A percentile compares a stretch with the other conserved stretches of the same genome.
These are phyloP conservation scores for Pseudomyrmex gracilis DNA, from an alignment of 1,140 invertebrate species.

Conservation along the genomic window DNA sequence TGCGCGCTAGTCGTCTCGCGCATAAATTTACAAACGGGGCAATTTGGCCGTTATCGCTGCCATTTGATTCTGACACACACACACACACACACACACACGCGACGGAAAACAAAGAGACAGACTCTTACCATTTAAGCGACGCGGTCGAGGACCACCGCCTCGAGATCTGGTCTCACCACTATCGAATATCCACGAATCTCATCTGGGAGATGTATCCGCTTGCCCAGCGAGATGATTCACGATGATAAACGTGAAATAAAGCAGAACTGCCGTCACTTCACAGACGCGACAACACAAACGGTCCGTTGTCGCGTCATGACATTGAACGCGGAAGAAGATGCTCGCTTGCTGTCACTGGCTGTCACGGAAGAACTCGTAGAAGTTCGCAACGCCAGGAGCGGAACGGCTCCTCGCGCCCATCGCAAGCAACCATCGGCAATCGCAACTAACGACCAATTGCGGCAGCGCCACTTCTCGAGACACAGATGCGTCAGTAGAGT, in stretches of 20 bases:
- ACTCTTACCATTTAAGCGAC: constrained; percentile 63
- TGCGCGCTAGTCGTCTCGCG: background rate
- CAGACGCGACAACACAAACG: background rate
- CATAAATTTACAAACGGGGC: constrained; percentile 13
- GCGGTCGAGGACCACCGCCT: constrained; percentile 57
- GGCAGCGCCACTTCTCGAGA: background rate
- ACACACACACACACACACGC: background rate
- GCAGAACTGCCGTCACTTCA: constrained; percentile 37
- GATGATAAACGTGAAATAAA: constrained; percentile 26
- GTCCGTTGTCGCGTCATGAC: constrained; percentile 49
- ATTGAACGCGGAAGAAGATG: background rate
- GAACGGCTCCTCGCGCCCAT: constrained; percentile 28
- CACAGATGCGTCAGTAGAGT: constrained; percentile 48
- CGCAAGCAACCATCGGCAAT: background rate
- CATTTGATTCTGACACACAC: background rate
- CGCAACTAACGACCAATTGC: background rate
- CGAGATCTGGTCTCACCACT: constrained; percentile 52
- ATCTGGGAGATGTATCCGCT: constrained; percentile 14
- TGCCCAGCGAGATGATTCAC: background rate
- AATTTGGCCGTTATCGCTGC: background rate
- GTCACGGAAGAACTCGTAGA: background rate
- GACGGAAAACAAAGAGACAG: background rate
- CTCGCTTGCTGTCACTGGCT: background rate
- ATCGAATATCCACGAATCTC: constrained; percentile 18
- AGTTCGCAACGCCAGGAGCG: constrained; percentile 43